phyloP scores from a whole-genome alignment of 2,113 vertebrate genomes.

The Scopus umbretta region DNA sequence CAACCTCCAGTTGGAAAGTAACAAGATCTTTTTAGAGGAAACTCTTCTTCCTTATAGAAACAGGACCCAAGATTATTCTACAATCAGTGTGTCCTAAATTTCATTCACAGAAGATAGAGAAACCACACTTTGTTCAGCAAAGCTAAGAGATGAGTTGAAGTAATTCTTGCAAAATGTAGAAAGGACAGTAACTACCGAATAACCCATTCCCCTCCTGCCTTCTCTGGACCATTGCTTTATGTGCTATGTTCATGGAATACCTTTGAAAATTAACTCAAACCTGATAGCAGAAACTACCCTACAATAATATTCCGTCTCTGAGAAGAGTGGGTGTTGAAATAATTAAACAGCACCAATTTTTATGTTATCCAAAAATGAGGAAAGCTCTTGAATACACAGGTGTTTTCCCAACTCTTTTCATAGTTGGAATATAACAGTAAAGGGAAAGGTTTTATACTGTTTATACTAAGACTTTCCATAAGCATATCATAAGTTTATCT shows the following conservation, averaged over 20 bases:
- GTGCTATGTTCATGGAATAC: neutral
- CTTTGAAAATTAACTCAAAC: neutral
- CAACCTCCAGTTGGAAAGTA: neutral
- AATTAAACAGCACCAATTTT: neutral
- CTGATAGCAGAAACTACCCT: neutral
- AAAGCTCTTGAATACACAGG: neutral
- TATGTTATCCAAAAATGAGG: neutral
- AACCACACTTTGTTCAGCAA: neutral
- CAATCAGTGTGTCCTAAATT: neutral
- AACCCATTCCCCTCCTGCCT: neutral
- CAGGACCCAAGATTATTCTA: neutral
- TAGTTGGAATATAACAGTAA: neutral
- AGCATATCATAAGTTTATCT: neutral
- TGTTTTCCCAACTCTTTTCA: neutral
- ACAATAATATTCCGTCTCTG: neutral
- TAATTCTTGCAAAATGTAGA: neutral
- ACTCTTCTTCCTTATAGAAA: slow-evolving; percentile 32
- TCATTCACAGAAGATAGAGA: neutral
- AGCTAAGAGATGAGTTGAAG: neutral
- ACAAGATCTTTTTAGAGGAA: slow-evolving; percentile 31
- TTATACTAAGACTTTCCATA: neutral
- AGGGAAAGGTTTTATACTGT: neutral
- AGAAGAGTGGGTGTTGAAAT: neutral
- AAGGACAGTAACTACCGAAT: neutral
- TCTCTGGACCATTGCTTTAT: neutral